Evolutionary conservation across 2,797 vertebrate genomes (phyloP).

Genomic region (Myotis vivesi): DNA sequence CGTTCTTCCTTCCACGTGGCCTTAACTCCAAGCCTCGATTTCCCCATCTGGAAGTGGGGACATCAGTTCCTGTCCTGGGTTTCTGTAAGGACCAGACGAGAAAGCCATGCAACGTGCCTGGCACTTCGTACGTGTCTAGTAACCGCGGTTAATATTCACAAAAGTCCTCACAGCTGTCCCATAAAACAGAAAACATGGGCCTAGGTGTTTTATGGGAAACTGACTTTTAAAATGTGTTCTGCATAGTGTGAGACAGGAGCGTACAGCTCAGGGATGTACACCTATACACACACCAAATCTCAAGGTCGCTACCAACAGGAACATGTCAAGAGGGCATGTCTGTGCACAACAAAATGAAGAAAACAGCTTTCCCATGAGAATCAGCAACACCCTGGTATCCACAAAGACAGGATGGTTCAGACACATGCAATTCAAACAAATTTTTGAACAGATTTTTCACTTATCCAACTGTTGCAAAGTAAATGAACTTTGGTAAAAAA

Average conservation of each 20-base stretch:
- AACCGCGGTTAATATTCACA: neutral
- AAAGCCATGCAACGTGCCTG: neutral
- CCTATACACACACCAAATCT: neutral
- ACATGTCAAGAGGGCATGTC: neutral
- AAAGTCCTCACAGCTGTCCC: neutral
- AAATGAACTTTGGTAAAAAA: conserved; percentile 13
- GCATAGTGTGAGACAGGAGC: neutral
- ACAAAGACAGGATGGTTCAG: neutral
- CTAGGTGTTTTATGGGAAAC: neutral
- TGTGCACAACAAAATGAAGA: neutral
- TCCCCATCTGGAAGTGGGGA: neutral
- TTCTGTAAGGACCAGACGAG: neutral
- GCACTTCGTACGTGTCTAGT: neutral
- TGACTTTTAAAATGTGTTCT: neutral
- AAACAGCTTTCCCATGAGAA: neutral
- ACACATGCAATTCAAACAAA: neutral
- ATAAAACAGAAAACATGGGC: neutral
- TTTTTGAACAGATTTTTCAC: neutral
- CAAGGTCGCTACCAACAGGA: neutral
- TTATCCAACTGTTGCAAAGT: neutral
- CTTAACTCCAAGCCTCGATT: neutral
- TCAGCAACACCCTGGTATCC: neutral
- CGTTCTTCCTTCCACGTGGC: neutral
- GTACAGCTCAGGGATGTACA: rapidly evolving
- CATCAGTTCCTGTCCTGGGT: neutral